Evolutionary conservation across 1,140 invertebrate species (phyloP).

Genomic region (Drosophila elegans): DNA sequence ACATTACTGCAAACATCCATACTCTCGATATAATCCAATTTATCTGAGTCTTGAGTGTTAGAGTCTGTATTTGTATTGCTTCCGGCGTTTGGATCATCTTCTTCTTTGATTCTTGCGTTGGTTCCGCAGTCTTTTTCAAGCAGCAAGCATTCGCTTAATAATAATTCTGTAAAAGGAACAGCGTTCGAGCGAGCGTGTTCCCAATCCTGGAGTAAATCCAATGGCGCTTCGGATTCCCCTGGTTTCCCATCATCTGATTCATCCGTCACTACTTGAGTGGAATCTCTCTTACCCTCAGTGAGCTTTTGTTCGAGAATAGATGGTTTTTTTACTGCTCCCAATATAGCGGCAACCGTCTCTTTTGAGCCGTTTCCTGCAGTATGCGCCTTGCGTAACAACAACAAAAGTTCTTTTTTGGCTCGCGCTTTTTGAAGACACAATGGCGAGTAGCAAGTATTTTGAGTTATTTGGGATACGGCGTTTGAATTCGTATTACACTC

Average conservation of each 20-base stretch:
- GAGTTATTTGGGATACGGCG: slow-evolving; percentile 86
- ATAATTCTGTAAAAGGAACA: slow-evolving; percentile 53
- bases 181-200: slow-evolving; percentile 67
- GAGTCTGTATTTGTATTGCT: slow-evolving; percentile 40
- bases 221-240: slow-evolving; percentile 65
- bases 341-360: slow-evolving; percentile 82
- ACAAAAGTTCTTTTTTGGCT: slow-evolving; percentile 89
- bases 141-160: slow-evolving; percentile 54
- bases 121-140: not conserved
- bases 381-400: slow-evolving; percentile 88
- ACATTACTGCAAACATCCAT: slow-evolving; percentile 83
- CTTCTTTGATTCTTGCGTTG: slow-evolving; percentile 38
- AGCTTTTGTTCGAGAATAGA: slow-evolving; percentile 86
- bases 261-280: slow-evolving; percentile 54
- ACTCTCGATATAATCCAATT: slow-evolving; percentile 79
- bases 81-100: slow-evolving; percentile 35
- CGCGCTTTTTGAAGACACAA: slow-evolving; percentile 89
- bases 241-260: slow-evolving; percentile 72
- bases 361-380: slow-evolving; percentile 83
- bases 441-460: slow-evolving; percentile 91
- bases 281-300: slow-evolving; percentile 82
- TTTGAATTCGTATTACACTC: slow-evolving; percentile 88
- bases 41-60: slow-evolving; percentile 69
- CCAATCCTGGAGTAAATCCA: slow-evolving; percentile 80
- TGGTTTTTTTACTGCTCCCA: slow-evolving; percentile 84